phyloP scores from a whole-genome alignment of 2,888 invertebrate species.

The Lissonota sp. region DNA sequence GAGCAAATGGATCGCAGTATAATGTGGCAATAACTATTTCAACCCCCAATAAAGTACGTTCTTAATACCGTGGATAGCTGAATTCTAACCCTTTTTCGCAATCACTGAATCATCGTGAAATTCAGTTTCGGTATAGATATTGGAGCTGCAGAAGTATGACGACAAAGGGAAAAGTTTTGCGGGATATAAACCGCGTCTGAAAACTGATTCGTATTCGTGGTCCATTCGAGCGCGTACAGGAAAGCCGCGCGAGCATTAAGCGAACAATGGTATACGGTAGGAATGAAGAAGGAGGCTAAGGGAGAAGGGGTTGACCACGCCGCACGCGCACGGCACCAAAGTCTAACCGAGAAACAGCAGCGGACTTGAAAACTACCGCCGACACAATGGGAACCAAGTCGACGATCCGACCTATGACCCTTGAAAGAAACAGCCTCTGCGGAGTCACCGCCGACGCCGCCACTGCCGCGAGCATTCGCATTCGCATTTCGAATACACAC shows the following conservation, averaged over 20 bases:
- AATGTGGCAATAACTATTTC: too few relatives aligned
- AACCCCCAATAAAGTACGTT: too few relatives aligned
- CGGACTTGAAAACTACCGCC: constrained; percentile 77
- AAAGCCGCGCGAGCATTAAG: constrained; percentile 73
- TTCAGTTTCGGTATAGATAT: constrained; percentile 31
- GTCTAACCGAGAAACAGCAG: constrained; percentile 61
- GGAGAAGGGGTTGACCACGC: constrained; percentile 52
- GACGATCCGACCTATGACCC: constrained; percentile 82
- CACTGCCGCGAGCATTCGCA: constrained; percentile 75
- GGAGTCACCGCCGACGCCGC: constrained; percentile 53
- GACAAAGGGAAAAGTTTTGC: constrained; percentile 38
- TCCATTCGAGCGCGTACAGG: constrained; percentile 79
- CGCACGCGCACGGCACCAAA: constrained; percentile 56
- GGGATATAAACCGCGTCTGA: constrained; percentile 18
- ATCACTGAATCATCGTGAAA: too few relatives aligned
- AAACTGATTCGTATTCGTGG: constrained; percentile 47
- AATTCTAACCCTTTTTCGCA: too few relatives aligned
- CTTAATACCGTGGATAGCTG: too few relatives aligned
- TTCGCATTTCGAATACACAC: constrained; percentile 70
- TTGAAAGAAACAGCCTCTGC: constrained; percentile 58
- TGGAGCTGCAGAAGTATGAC: constrained; percentile 28
- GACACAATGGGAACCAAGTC: constrained; percentile 83
- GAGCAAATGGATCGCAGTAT: too few relatives aligned
- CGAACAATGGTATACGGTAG: constrained; percentile 77
- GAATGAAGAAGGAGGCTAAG: constrained; percentile 34